Conservation (phyloP, 2,888 invertebrate genomes). For the Epirrhoe alternata region DNA sequence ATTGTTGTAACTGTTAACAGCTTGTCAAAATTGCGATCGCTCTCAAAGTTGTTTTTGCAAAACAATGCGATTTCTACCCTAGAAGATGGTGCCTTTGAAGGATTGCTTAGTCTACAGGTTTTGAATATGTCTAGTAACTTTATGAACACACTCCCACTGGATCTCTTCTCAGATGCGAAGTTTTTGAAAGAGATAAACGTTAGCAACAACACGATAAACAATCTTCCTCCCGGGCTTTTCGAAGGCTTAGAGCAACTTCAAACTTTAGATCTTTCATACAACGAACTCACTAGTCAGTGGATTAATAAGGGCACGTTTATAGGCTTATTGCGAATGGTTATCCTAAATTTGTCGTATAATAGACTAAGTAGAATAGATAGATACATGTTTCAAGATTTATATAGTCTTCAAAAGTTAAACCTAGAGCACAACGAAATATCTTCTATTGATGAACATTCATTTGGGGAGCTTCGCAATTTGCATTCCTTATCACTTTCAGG, state of each 20-base stretch:
- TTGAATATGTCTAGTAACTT: conserved; percentile 93
- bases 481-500: conserved; percentile 90
- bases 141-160: conserved; percentile 90
- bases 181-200: conserved; percentile 88
- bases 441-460: conserved; percentile 89
- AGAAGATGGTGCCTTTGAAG: conserved; percentile 89
- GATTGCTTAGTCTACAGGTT: conserved; percentile 87
- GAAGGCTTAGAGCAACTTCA: conserved; percentile 89
- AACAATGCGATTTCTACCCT: conserved; percentile 91
- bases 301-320: conserved; percentile 90
- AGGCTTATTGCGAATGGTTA: conserved; percentile 89
- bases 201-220: conserved; percentile 90
- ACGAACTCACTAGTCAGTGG: conserved; percentile 90
- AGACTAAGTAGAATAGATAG: conserved; percentile 88
- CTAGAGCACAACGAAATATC: conserved; percentile 89
- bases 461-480: conserved; percentile 89
- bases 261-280: conserved; percentile 89
- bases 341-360: conserved; percentile 90
- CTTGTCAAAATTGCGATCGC: conserved; percentile 88
- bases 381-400: conserved; percentile 89
- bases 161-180: conserved; percentile 88
- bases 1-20: conserved; percentile 88
- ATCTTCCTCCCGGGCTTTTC: conserved; percentile 90
- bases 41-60: conserved; percentile 89
- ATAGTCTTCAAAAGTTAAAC: conserved; percentile 90